Percentiles rank a stretch among this genome's conserved stretches.
Evolutionary conservation across 1,140 invertebrate genomes (phyloP).

Genomic region (Nephila pilipes): DNA sequence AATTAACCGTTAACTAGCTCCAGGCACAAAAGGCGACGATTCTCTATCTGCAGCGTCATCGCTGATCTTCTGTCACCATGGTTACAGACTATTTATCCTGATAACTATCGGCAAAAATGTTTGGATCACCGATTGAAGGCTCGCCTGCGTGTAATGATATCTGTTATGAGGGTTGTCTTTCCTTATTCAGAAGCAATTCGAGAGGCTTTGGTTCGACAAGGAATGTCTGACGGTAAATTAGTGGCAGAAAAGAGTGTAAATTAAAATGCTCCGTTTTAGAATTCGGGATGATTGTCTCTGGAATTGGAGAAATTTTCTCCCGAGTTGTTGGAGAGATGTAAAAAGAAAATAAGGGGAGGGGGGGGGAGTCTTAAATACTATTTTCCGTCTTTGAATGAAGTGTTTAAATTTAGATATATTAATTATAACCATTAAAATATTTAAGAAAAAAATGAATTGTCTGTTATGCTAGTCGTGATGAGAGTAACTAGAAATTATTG

Average conservation of each 20-base stretch:
- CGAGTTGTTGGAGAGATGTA: too few relatives aligned
- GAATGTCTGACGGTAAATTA: not conserved
- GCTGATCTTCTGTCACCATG: slow-evolving; percentile 5
- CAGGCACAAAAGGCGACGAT: slow-evolving; percentile 40
- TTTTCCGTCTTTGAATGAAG: too few relatives aligned
- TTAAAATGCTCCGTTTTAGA: not conserved
- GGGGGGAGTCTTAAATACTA: too few relatives aligned
- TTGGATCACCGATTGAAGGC: slow-evolving; percentile 34
- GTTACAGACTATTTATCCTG: slow-evolving; percentile 46
- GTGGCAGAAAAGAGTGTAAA: not conserved
- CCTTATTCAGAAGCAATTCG: not conserved
- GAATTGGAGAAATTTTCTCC: too few relatives aligned
- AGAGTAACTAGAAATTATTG: too few relatives aligned
- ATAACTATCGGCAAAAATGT: slow-evolving; percentile 51
- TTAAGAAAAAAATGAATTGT: too few relatives aligned
- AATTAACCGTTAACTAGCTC: slow-evolving; percentile 53
- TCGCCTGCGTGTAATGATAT: slow-evolving; percentile 20
- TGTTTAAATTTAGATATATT: too few relatives aligned
- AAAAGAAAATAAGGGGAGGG: too few relatives aligned
- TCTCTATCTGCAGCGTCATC: slow-evolving; percentile 24
- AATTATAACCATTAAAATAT: too few relatives aligned
- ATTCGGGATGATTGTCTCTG: too few relatives aligned
- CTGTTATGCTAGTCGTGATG: too few relatives aligned
- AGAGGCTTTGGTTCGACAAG: not conserved
- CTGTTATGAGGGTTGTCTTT: slow-evolving; percentile 40